These are phyloP conservation scores for Eulemur coronatus DNA, from an alignment of 2,797 vertebrate species.

Conservation along the genomic window DNA sequence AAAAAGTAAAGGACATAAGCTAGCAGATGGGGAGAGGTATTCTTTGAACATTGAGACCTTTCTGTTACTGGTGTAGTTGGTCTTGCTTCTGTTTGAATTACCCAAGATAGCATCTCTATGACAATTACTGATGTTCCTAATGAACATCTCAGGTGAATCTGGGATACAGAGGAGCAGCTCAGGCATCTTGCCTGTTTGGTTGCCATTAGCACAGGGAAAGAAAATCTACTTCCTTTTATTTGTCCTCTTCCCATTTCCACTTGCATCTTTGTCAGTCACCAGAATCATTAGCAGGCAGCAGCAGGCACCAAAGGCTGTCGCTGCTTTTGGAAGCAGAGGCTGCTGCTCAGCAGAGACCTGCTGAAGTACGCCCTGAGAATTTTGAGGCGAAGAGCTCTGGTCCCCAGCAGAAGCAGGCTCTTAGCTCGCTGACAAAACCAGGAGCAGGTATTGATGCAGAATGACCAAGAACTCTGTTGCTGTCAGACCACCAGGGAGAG, in stretches of 20 bases:
- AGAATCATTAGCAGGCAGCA: neutral
- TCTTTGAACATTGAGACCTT: neutral
- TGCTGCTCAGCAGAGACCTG: neutral
- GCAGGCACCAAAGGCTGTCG: neutral
- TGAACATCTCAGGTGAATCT: neutral
- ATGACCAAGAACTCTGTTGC: neutral
- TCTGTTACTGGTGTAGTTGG: neutral
- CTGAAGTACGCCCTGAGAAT: neutral
- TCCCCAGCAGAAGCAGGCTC: neutral
- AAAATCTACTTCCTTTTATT: neutral
- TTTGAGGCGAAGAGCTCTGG: neutral
- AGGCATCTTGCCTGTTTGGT: neutral
- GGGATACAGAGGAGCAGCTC: neutral
- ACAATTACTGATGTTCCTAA: neutral
- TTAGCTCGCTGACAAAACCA: neutral
- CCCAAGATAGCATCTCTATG: neutral
- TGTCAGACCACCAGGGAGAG: slow-evolving; percentile 27
- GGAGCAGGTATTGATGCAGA: neutral
- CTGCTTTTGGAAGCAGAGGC: slow-evolving; percentile 8
- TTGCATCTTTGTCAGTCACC: neutral
- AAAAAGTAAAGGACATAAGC: neutral
- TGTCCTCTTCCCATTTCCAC: neutral
- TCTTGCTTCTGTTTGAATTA: slow-evolving; percentile 21
- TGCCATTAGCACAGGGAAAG: neutral
- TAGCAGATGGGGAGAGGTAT: neutral